Evolutionary conservation across 2,888 invertebrate species (phyloP).

Genomic region (Oligia strigilis): DNA sequence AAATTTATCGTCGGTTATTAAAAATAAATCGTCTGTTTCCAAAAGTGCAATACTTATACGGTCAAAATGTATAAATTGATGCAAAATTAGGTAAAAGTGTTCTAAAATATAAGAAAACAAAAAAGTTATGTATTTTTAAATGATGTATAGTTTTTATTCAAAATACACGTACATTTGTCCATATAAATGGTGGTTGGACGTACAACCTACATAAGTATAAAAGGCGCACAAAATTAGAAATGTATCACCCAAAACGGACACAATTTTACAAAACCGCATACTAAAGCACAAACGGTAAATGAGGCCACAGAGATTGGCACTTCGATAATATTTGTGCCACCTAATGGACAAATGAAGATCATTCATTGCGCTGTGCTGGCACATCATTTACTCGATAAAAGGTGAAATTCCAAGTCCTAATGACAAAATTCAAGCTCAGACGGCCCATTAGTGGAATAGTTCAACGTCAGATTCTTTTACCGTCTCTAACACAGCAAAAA

Average conservation of each 20-base stretch:
- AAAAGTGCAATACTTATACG: no score
- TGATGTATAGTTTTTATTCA: neutral
- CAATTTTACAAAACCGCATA: neutral
- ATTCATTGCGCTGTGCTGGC: conserved; percentile 57
- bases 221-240: neutral
- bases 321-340: conserved; percentile 35
- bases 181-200: neutral
- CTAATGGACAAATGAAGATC: conserved; percentile 48
- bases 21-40: no score
- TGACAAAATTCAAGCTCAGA: conserved; percentile 76
- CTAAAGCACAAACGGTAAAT: conserved; percentile 8
- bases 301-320: conserved; percentile 22
- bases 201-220: neutral
- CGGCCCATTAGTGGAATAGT: conserved; percentile 75
- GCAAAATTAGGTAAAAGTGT: neutral
- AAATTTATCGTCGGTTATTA: no score
- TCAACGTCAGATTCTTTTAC: conserved; percentile 74
- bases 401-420: conserved; percentile 75
- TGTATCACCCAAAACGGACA: neutral
- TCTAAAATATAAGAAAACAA: neutral
- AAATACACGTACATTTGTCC: neutral
- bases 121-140: no score
- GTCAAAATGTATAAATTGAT: neutral
- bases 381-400: conserved; percentile 69
- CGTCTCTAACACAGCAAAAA: conserved; percentile 68